A percentile compares a stretch with the other conserved stretches of the same genome.
Conservation (phyloP, 1,140 invertebrate genomes). For the Neelides sp. region DNA sequence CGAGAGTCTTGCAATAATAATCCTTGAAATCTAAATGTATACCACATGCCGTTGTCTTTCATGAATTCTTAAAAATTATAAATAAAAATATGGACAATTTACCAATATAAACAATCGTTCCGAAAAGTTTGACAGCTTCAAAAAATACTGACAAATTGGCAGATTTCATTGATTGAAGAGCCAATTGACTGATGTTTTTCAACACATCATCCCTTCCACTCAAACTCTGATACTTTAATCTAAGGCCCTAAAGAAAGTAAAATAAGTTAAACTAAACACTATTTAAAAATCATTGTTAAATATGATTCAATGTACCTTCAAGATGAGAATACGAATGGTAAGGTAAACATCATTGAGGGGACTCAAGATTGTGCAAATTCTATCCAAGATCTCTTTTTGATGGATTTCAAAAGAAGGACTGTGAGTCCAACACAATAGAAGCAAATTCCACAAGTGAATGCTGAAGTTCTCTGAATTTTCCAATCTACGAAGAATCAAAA, state of each 20-base stretch:
- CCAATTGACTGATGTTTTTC: constrained; percentile 20
- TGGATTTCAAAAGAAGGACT: constrained; percentile 9
- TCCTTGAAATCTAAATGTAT: constrained; percentile 22
- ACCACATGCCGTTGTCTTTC: background rate
- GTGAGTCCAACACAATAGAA: constrained; percentile 28
- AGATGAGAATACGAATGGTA: constrained; percentile 20
- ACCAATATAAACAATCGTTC: constrained; percentile 28
- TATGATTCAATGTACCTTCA: no score
- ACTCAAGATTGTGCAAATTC: constrained; percentile 26
- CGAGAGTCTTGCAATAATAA: constrained; percentile 32
- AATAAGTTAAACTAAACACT: background rate
- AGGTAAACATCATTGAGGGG: constrained; percentile 28
- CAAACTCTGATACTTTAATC: constrained; percentile 2
- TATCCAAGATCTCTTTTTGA: constrained; percentile 25
- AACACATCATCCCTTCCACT: constrained; percentile 13
- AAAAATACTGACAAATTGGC: constrained; percentile 23
- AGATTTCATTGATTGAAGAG: constrained; percentile 20
- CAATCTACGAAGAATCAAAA: constrained; percentile 6
- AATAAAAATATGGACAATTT: background rate
- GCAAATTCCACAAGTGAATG: constrained; percentile 15
- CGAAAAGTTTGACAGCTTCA: constrained; percentile 23
- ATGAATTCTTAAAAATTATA: background rate
- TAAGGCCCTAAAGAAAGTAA: constrained; percentile 16
- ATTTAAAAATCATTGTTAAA: no score
- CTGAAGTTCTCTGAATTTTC: constrained; percentile 19